Evolutionary conservation across 2,113 vertebrate species (phyloP).

Genomic region (Abramis brama): DNA sequence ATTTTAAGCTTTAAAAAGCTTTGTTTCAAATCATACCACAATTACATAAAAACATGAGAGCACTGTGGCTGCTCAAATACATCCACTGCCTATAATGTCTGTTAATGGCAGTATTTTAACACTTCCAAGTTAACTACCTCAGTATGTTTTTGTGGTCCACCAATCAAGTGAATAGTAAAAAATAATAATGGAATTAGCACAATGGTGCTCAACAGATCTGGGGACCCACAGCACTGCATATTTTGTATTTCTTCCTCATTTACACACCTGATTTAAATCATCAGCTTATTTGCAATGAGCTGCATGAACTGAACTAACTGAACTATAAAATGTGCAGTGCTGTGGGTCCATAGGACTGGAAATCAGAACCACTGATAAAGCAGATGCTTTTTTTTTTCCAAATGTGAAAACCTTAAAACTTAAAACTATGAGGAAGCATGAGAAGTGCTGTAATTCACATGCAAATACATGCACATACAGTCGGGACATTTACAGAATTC

Average conservation of each 20-base stretch:
- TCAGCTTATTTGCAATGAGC: neutral
- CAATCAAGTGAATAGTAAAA: neutral
- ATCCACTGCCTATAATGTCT: neutral
- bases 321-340: neutral
- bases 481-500: no score
- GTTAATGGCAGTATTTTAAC: neutral
- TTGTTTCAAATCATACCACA: neutral
- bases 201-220: neutral
- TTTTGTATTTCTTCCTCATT: neutral
- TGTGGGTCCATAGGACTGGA: neutral
- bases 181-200: neutral
- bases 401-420: no score
- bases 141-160: neutral
- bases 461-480: no score
- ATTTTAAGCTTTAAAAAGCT: neutral
- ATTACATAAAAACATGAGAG: neutral
- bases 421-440: no score
- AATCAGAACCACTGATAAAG: neutral
- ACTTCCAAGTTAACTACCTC: conserved; percentile 1
- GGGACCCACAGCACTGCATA: neutral
- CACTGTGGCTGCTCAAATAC: neutral
- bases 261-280: neutral
- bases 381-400: no score
- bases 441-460: no score
- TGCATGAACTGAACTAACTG: neutral